These are phyloP conservation scores for Ericerus pela DNA, from an alignment of 1,140 invertebrate genomes.

Conservation along the genomic window DNA sequence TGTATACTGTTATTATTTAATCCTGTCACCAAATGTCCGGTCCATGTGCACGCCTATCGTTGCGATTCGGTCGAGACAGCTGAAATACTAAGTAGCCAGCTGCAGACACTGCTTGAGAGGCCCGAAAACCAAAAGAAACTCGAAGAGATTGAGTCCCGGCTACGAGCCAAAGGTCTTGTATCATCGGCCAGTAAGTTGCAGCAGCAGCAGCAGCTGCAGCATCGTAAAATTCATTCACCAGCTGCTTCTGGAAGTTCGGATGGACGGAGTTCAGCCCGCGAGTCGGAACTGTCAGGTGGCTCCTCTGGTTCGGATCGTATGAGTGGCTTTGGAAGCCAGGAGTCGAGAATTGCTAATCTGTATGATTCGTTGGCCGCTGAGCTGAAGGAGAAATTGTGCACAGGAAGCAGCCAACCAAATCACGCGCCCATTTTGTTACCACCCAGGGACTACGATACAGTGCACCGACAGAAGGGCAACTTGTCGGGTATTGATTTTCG, in stretches of 20 bases:
- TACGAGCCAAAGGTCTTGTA: constrained; percentile 34
- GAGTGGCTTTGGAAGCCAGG: background rate
- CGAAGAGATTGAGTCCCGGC: constrained; percentile 52
- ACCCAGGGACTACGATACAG: constrained; percentile 83
- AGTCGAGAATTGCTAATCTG: constrained; percentile 43
- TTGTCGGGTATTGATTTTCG: constrained; percentile 61
- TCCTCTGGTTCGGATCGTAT: background rate
- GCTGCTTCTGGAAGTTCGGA: background rate
- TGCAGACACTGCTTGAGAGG: constrained; percentile 63
- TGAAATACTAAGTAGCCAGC: constrained; percentile 59
- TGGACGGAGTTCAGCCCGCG: background rate
- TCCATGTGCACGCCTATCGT: constrained; percentile 88
- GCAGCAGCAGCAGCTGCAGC: background rate
- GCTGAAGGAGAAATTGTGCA: constrained; percentile 63
- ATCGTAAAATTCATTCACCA: background rate
- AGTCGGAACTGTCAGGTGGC: background rate
- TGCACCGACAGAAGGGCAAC: constrained; percentile 68
- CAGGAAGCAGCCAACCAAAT: constrained; percentile 41
- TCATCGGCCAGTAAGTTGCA: background rate
- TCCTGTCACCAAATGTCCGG: constrained; percentile 69
- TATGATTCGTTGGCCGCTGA: constrained; percentile 87
- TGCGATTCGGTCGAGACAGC: constrained; percentile 91
- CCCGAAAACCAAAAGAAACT: constrained; percentile 78
- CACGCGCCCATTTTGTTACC: constrained; percentile 62
- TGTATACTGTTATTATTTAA: constrained; percentile 79